Base-by-base conservation (phyloP, 2,797 vertebrate genomes). In the Lepus townsendii region DNA sequence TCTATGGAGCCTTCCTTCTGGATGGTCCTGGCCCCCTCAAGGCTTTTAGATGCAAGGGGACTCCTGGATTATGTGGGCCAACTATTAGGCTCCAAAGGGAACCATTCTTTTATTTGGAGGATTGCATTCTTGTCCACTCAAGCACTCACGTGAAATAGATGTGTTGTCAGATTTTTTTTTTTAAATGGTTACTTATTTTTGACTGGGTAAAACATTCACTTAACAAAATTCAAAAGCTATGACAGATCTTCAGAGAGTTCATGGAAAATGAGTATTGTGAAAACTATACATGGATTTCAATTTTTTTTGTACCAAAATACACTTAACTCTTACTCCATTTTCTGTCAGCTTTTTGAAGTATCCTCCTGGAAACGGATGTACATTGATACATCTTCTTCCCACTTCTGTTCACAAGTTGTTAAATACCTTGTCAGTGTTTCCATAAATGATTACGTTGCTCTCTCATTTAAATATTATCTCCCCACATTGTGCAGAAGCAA, bases 11-110 rank as follows among this genome's bases (percentile, higher is more conserved):
- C 86, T 94, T 94, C 90, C 83, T 96, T 95, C 91, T 91, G 96
- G 85, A 88, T n/a, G 0, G 3, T 52, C 71, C 83, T 60, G 82
- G 47, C 66, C 66, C 91, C 88, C 62, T 7, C 24, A 93, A 97
- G 95, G 88, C 85, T 96, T 96, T 97, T 38, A 95, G 94, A 93
- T 78, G 80, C 90, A 16, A 94, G 89, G 54, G 60, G 90, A 93
- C 83, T 94, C 66, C 73, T 89, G 69, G 90, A 93, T 94, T 84
- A 93, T 42, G 78, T 19, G 50, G 77, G 57, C 66, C 85, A 69
- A 32, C 5, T 60, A 75, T 87, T 68, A 54, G 63, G 63, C 85
- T 96, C 68, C 75, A 50, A 91, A 79, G 54, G 72, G 68, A 92
- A 88, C 12, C 0, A 0, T 60, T 77, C 79, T 52, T 92, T 79